Evolutionary conservation across 2,797 vertebrate genomes (phyloP), one percentile per base, ranked within the genome.

Genomic region (Argentina silus): DNA sequence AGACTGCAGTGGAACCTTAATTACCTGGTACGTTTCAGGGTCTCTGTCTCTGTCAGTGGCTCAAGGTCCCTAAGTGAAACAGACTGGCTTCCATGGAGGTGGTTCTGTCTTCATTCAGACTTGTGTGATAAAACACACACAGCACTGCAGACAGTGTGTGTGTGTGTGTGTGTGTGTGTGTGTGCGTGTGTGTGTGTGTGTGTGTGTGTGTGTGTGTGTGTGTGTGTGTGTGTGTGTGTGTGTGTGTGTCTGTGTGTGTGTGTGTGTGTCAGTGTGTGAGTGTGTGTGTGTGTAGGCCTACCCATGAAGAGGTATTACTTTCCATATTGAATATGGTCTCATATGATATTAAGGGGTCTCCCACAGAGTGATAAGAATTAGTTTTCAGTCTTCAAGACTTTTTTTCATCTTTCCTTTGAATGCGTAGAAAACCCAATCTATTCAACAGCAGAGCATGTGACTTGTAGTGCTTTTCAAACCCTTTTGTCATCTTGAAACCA

Each of bases 51-150:
- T 44, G 14, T 43, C 12, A 45, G 61, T 17, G 43, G 61, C 6
- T 63, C 61, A 44, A 78, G 76, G 64, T 81, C 70, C 48, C 71
- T 1, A 23, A 11, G 45, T 67, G 68, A 27, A 83, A 75, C 56
- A 55, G 73, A 36, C 65, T 6, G 19, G 65, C 75, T 81, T 74
- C 21, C 70, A 70, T 7, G 0, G 57, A 79, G 79, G 76, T 57
- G 36, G 17, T 66, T 76, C 64, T 68, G 75, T 78, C 70, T 81
- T 80, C 60, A 69, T 72, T 70, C 77, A 80, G 11, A 59, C 10
- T 36, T 36, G 21, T 57, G 69, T 42, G 77, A 79, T 83, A 68
- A 78, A 85, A 79, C 75, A 82, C 73, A 75, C 48, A 67, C 68
- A 69, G n/a, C 21, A 79, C 79, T 8, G 57, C 66, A 57, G 60